These are phyloP conservation scores for Promerops cafer DNA, from an alignment of 2,113 vertebrate genomes.

Conservation along the genomic window DNA sequence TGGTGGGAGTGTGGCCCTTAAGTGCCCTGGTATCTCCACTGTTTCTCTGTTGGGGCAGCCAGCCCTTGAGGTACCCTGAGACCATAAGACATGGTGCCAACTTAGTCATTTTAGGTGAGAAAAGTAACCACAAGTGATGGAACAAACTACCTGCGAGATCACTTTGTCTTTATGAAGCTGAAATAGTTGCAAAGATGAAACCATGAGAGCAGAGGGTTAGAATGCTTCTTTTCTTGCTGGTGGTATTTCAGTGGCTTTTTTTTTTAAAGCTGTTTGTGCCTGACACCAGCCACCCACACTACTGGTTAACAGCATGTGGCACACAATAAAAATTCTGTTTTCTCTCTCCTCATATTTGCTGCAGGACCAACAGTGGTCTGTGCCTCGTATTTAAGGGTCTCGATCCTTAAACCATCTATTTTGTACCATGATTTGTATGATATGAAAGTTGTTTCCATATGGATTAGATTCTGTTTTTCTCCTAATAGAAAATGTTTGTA, in stretches of 20 bases:
- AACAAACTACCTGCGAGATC: neutral
- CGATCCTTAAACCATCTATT: neutral
- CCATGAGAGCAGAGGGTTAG: neutral
- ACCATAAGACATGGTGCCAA: neutral
- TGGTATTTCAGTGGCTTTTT: neutral
- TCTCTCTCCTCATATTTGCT: neutral
- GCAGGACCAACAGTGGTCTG: neutral
- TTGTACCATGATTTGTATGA: neutral
- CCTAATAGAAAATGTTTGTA: neutral
- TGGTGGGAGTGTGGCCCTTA: accelerated
- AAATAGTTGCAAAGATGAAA: neutral
- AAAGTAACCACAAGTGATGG: neutral
- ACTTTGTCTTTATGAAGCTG: neutral
- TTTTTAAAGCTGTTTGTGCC: neutral
- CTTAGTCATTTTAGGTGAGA: neutral
- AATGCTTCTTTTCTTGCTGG: neutral
- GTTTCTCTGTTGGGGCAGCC: neutral
- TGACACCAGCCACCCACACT: neutral
- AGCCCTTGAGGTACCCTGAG: neutral
- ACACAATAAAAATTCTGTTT: neutral
- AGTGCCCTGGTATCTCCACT: neutral
- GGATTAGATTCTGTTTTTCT: neutral
- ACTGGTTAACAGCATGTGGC: neutral
- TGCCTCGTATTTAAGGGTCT: neutral
- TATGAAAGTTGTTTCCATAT: neutral